These are phyloP conservation scores for Mystacides longicornis DNA, from an alignment of 2,888 invertebrate species.

Conservation along the genomic window DNA sequence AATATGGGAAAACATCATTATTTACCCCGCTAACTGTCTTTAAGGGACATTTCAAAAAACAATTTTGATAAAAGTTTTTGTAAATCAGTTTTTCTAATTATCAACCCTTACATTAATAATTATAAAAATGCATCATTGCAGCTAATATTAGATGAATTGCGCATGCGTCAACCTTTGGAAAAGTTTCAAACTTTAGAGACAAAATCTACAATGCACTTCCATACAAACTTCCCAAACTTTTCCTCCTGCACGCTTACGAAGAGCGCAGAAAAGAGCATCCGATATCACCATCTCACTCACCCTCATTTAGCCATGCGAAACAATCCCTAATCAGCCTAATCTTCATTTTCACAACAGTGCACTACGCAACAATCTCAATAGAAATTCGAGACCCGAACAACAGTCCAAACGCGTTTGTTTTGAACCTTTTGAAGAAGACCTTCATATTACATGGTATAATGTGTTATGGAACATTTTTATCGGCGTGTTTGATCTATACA, in stretches of 20 bases:
- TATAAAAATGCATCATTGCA: neutral
- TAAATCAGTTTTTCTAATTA: too few relatives aligned
- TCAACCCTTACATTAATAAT: too few relatives aligned
- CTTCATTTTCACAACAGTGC: neutral
- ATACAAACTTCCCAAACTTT: neutral
- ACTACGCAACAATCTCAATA: neutral
- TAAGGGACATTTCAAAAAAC: too few relatives aligned
- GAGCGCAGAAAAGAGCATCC: neutral
- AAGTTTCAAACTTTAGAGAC: conserved; percentile 1
- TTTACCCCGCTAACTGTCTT: too few relatives aligned
- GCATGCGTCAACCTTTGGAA: neutral
- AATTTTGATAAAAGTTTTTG: too few relatives aligned
- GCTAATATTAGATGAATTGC: neutral
- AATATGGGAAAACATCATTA: too few relatives aligned
- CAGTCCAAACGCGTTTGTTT: neutral
- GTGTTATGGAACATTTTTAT: neutral
- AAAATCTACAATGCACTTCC: neutral
- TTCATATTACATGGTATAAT: neutral
- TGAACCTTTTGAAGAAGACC: neutral
- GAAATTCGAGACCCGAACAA: neutral
- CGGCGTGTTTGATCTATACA: conserved; percentile 2
- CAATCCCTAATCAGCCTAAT: neutral
- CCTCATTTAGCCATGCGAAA: neutral
- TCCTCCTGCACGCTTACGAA: neutral
- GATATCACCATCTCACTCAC: neutral